Evolutionary conservation across 2,888 invertebrate species (phyloP), one percentile per base, ranked within the genome.

Genomic region (Drosophila setosimentum): DNA sequence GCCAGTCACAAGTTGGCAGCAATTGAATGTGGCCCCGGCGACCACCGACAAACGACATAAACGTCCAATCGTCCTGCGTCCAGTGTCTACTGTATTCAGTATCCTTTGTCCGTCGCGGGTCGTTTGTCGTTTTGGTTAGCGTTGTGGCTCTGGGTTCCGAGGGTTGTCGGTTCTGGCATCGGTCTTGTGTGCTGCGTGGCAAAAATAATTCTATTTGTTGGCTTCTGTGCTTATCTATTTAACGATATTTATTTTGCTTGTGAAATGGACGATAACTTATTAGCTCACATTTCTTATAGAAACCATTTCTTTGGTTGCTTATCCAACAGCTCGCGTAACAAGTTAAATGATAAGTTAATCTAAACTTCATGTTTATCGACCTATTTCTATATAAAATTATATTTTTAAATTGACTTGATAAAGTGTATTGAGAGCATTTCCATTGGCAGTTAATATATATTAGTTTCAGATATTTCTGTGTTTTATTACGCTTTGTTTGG

Each of bases 161-260:
- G 42, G 33, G 29, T 55, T 29, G 62, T 29, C 24, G 42, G 51
- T 62, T 50, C 63, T 66, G 40, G 30, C 48, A 71, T 61, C 54
- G 73, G 59, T 69, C 61, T 27, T 62, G 30, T 61, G 45, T 64
- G 59, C 69, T 68, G 71, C 59, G 60, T 78, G 77, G 64, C 67
- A 66, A 71, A 83, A 83, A 77, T 77, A 78, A 78, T 80, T 78
- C 78, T 76, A 87, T 85, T 87, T 84, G 84, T 82, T 82, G 74
- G 73, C 85, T 84, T 75, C 73, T 73, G 81, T 77, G 78, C 82
- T 82, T 85, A 87, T 78, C 82, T 73, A 57, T 78, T 76, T 76
- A 84, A 87, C 80, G 76, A 83, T 81, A 82, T 79, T 84, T 86
- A 82, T 82, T 84, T 75, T 67, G 40, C 77, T 59, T 51, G 61